Evolutionary conservation across 2,888 invertebrate species (phyloP).

Genomic region (Ophion obscuratus): DNA sequence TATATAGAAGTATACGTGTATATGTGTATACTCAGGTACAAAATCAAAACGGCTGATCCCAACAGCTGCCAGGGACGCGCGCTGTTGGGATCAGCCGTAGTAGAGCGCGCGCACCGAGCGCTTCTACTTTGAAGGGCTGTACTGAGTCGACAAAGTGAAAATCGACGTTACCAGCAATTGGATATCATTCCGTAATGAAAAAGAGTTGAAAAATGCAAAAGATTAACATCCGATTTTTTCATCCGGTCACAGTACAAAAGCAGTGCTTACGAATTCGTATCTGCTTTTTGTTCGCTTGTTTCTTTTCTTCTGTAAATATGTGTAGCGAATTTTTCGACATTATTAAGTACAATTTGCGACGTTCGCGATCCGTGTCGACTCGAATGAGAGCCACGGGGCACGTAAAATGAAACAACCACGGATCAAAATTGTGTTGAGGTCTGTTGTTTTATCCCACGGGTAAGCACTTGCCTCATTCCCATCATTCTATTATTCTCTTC

Average conservation of each 20-base stretch:
- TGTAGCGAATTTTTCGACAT: background rate
- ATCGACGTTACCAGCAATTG: no score
- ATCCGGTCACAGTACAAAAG: background rate
- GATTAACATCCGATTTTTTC: no score
- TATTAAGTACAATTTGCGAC: background rate
- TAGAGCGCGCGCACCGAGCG: no score
- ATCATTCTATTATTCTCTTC: constrained; percentile 31
- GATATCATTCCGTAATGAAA: no score
- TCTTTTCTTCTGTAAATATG: background rate
- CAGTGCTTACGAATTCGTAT: background rate
- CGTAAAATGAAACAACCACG: constrained; percentile 2
- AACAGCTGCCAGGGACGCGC: no score
- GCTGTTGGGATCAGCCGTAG: no score
- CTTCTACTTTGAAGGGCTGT: no score
- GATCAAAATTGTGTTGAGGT: constrained; percentile 3
- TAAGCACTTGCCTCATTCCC: constrained; percentile 13
- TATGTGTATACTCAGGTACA: no score
- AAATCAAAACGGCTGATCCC: no score
- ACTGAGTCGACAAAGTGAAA: no score
- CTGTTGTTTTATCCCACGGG: constrained; percentile 33
- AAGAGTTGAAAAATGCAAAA: no score
- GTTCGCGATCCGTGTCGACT: background rate
- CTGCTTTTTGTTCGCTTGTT: background rate
- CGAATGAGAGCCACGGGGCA: background rate
- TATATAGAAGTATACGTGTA: no score